These are phyloP conservation scores for Madoqua kirkii DNA, from an alignment of 2,113 vertebrate genomes.

Conservation along the genomic window DNA sequence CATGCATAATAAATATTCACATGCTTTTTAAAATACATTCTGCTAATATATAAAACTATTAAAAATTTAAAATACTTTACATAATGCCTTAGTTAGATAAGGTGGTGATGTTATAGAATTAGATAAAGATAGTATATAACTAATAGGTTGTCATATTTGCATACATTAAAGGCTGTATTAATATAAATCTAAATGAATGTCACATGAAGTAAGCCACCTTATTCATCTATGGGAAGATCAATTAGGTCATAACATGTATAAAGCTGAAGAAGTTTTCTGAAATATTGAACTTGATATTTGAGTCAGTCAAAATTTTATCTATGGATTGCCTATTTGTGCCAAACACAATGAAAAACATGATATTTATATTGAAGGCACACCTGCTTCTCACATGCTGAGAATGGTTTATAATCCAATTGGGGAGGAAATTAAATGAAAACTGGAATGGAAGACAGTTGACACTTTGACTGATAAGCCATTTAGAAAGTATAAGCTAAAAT, in stretches of 20 bases:
- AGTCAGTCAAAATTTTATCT: neutral
- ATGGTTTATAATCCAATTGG: neutral
- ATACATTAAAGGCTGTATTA: neutral
- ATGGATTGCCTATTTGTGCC: neutral
- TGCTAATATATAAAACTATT: neutral
- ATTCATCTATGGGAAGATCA: neutral
- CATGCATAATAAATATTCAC: neutral
- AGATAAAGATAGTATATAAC: neutral
- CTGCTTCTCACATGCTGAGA: neutral
- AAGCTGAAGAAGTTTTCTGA: neutral
- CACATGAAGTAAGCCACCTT: neutral
- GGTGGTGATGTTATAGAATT: neutral
- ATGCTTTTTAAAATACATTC: neutral
- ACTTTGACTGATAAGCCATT: neutral
- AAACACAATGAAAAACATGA: neutral
- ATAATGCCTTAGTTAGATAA: neutral
- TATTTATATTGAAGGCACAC: neutral
- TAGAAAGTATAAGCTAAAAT: neutral
- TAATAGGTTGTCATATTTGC: neutral
- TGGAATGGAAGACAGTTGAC: rapidly evolving
- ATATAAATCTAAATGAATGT: neutral
- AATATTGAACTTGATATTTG: neutral
- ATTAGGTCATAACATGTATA: neutral
- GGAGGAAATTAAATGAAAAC: neutral
- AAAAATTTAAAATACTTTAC: neutral